Conservation (phyloP, 2,797 vertebrate genomes). For the Coccyzus lansbergi region DNA sequence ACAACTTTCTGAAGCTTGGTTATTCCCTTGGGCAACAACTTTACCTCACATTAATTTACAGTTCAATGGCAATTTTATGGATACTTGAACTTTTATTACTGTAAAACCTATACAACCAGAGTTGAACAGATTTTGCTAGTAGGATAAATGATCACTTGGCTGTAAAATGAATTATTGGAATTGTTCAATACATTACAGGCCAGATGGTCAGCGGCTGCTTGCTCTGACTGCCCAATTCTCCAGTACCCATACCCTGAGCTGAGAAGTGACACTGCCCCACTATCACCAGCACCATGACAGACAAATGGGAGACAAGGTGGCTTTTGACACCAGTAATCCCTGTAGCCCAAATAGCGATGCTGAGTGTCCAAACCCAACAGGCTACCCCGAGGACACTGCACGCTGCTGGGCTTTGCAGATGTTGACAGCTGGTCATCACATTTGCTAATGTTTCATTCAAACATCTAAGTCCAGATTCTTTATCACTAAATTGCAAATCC, state of each 20-base stretch:
- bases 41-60: conserved; percentile 69
- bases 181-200: background rate
- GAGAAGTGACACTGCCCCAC: background rate
- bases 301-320: background rate
- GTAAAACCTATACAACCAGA: conserved; percentile 62
- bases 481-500: background rate
- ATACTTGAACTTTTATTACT: conserved; percentile 69
- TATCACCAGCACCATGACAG: background rate
- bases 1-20: conserved; percentile 55
- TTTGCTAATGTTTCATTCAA: background rate
- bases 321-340: background rate
- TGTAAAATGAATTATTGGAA: conserved; percentile 66
- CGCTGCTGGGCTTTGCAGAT: background rate
- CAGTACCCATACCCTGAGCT: background rate
- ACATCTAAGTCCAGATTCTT: background rate
- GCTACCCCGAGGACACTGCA: background rate
- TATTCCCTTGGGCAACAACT: conserved; percentile 64
- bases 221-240: background rate
- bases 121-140: conserved; percentile 62
- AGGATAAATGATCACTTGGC: conserved; percentile 64
- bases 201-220: background rate
- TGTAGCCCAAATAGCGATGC: background rate
- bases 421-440: background rate
- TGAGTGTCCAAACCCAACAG: background rate
- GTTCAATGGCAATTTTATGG: conserved; percentile 72